Base-by-base conservation (phyloP, 2,113 vertebrate genomes). In the Spheniscus mendiculus region DNA sequence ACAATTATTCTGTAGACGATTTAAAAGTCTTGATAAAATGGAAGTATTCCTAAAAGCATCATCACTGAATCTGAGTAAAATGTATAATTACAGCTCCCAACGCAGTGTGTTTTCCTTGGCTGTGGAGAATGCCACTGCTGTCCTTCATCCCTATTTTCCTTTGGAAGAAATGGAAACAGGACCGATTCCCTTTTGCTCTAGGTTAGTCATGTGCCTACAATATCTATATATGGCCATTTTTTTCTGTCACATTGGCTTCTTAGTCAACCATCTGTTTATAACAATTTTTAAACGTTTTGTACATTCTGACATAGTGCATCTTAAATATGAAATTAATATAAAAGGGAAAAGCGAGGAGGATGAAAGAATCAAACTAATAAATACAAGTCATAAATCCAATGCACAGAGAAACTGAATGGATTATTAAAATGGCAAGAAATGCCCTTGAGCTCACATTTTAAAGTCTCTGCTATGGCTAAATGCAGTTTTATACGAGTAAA, bases 311-410 rank as follows among this genome's bases (percentile, higher is more conserved):
- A 83, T 40, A 73, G 8, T 56, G 10, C 14, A 70, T 74, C 30
- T 78, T 63, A 83, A 90, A 89, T 89, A 56, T n/a, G 19, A 94
- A 83, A 84, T 69, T 77, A 89, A 69, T 83, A 45, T 14, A 66
- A 88, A 89, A 79, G 10, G 8, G 26, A 79, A 91, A 89, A 76
- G 16, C 44, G 34, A 90, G 11, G 50, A 52, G 12, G 44, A 42
- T 71, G 12, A 91, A 95, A 89, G 49, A 91, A 91, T 77, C 36
- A 62, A 92, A 89, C 30, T 89, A 87, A 92, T 49, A 77, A 72
- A 47, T 42, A n/a, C 2, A 66, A 80, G 16, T 78, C 50, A 69
- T 23, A 89, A 95, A 93, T 62, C 19, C 7, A 66, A 66, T 77
- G 19, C 32, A 66, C 32, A 62, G 69, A 56, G 53, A 83, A 91